Evolutionary conservation across 2,888 invertebrate genomes (phyloP), one percentile per base, ranked within the genome.

Genomic region (Andrena praecox): DNA sequence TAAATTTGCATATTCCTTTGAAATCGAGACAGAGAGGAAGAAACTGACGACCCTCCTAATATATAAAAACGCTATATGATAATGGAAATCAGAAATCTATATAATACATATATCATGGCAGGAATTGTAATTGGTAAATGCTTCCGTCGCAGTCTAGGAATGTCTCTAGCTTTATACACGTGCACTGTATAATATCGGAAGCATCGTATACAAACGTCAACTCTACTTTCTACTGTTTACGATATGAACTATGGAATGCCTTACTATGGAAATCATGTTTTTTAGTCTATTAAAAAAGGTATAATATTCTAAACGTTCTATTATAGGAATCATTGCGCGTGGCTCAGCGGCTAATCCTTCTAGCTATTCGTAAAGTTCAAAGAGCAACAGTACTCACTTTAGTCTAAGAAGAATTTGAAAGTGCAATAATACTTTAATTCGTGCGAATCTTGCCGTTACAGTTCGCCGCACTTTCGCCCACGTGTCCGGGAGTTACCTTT

Each of bases 341-440:
- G n/a, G n/a, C 10, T 70, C 20, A 12, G 27, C 29, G 12, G 29
- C 7, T 60, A 60, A 5, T 48, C 48, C 48, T 29, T 64, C n/a
- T 76, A 50, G n/a, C 56, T 80, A 72, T 52, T 16, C 16, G 52
- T 59, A 59, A 52, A 79, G 48, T 24, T 79, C 29, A 24, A 60
- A 42, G 20, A 60, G 48, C 54, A 52, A 66, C 50, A 64, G 5
- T 62, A 66, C 59, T 73, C 50, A 2, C 59, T 52, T 67, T 24
- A 62, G 16, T 20, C 31, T 56, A 35, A 42, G 24, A 64, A 72
- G 31, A 50, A 62, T 71, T 31, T 20, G 48, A 72, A 74, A 63
- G 71, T 76, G 71, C 62, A 56, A 24, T 64, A 74, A 68, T 75
- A 75, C 64, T 74, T 16, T 83, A 77, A 62, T 79, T 72, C 72